These are phyloP conservation scores for Uloborus diversus DNA, from an alignment of 1,140 invertebrate species.

Conservation along the genomic window DNA sequence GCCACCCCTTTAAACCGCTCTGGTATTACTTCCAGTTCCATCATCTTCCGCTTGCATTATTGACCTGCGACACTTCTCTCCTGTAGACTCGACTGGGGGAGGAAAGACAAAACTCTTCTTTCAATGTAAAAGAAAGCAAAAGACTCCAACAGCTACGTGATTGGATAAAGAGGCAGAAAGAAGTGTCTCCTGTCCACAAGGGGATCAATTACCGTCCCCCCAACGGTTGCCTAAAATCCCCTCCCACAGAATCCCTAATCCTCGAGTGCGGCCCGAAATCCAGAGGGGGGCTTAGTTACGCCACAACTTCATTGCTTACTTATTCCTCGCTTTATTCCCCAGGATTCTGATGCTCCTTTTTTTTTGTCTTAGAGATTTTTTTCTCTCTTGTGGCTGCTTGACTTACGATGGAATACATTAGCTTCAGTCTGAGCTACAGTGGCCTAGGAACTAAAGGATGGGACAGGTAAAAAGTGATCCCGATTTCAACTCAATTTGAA, in stretches of 20 bases:
- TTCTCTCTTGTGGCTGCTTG: slow-evolving; percentile 16
- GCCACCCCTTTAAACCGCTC: too few species aligned
- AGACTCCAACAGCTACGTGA: slow-evolving; percentile 32
- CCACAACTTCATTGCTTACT: slow-evolving; percentile 52
- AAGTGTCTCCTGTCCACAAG: slow-evolving; percentile 40
- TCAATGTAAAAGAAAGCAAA: slow-evolving; percentile 13
- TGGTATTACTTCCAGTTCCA: too few species aligned
- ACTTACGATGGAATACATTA: slow-evolving; percentile 48
- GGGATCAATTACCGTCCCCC: slow-evolving; percentile 50
- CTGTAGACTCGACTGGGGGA: too few species aligned
- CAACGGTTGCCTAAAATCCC: neutral
- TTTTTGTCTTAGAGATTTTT: neutral
- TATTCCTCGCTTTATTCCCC: slow-evolving; percentile 44
- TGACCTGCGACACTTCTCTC: too few species aligned
- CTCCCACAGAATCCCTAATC: slow-evolving; percentile 42
- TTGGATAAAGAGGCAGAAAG: slow-evolving; percentile 53
- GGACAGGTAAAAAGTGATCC: neutral
- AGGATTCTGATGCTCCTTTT: slow-evolving; percentile 11
- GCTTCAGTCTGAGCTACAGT: neutral
- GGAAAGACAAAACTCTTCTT: slow-evolving; percentile 41
- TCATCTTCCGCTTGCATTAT: too few species aligned
- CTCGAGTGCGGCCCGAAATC: slow-evolving; percentile 26
- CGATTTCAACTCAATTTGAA: neutral
- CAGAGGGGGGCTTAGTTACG: slow-evolving; percentile 45
- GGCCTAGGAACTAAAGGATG: neutral